Evolutionary conservation across 2,888 invertebrate species (phyloP), one percentile per base, ranked within the genome.

Genomic region (Caenorhabditis imperialis): DNA sequence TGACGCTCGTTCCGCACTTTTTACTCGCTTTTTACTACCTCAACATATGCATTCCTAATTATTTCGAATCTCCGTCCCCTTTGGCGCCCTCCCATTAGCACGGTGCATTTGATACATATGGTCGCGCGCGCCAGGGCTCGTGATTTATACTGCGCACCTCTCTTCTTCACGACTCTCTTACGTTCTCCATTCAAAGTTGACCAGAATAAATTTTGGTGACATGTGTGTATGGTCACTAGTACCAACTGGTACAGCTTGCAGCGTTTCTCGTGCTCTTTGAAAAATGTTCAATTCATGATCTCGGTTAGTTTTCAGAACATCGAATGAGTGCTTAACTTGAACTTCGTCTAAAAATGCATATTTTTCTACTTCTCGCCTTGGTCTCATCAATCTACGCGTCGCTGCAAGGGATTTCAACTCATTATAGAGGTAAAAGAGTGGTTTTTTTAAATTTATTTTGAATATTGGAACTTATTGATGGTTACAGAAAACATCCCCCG

Each of bases 401-500:
- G 12, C 25, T 51, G 20, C 50, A 45, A 6, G 37, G 69, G 20
- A 8, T 55, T 16, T 57, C 44, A 8, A 57, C 20, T 18, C 33
- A 65, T 30, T 71, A 62, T 20, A 27, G 71, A 71, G 71, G 71
- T 71, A 30, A 51, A 16, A 7, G 14, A 14, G 25, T 35, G 42
- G 6, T 44, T 20, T 20, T 18, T 18, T 7, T 5, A 10, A 7
- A 18, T 18, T 4, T 18, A 40, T 18, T 4, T 8, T 18, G 40
- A 18, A 6, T 40, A 4, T 18, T 40, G 12, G 12, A 4, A 38
- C 12, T 38, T 6, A 14, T n/a, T n/a, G 4, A 51, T 12, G 18
- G 35, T 55, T 55, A 55, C 40, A 76, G 75, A 67, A 55, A 74
- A 67, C 44, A 58, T 74, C 12, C 78, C 78, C 1, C 63, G 77